phyloP scores from a whole-genome alignment of 2,888 invertebrate genomes.

The Chrysolina oricalcia region DNA sequence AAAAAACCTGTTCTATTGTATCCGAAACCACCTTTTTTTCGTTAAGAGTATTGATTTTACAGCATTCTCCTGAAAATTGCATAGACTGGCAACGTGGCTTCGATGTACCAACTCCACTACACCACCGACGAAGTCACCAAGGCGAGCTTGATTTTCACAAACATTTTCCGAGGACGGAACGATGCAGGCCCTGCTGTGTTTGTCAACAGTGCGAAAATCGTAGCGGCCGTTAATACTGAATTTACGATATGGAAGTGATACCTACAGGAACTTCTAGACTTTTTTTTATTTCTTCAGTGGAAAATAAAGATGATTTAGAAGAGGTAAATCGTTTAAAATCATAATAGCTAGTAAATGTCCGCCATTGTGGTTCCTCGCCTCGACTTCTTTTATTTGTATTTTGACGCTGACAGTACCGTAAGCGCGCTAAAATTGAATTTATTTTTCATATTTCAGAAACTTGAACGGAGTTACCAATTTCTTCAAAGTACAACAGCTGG shows the following conservation, averaged over 20 bases:
- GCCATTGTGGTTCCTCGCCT: conserved; percentile 73
- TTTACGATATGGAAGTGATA: conserved; percentile 65
- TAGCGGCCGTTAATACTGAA: conserved; percentile 69
- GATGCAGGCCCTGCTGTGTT: conserved; percentile 78
- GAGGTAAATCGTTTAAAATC: conserved; percentile 82
- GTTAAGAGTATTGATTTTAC: conserved; percentile 41
- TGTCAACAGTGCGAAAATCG: conserved; percentile 75
- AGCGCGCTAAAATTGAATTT: conserved; percentile 65
- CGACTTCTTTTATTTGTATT: conserved; percentile 68
- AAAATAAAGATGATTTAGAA: conserved; percentile 92
- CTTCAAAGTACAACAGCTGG: conserved; percentile 86
- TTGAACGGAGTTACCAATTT: conserved; percentile 87
- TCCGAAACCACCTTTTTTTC: conserved; percentile 4
- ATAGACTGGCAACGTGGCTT: conserved; percentile 40
- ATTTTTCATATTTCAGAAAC: conserved; percentile 81
- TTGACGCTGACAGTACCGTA: conserved; percentile 65
- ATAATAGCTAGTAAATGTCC: conserved; percentile 70
- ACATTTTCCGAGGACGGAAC: conserved; percentile 74
- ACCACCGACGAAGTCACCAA: conserved; percentile 57
- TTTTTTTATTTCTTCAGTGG: conserved; percentile 87
- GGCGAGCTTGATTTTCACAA: conserved; percentile 72
- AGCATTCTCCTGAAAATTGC: conserved; percentile 36
- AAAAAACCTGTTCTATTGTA: conserved; percentile 14
- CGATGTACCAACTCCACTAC: conserved; percentile 48
- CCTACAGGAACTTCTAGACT: conserved; percentile 78